Evolutionary conservation across 1,140 invertebrate genomes (phyloP).

Genomic region (Hydropsyche tenuis): DNA sequence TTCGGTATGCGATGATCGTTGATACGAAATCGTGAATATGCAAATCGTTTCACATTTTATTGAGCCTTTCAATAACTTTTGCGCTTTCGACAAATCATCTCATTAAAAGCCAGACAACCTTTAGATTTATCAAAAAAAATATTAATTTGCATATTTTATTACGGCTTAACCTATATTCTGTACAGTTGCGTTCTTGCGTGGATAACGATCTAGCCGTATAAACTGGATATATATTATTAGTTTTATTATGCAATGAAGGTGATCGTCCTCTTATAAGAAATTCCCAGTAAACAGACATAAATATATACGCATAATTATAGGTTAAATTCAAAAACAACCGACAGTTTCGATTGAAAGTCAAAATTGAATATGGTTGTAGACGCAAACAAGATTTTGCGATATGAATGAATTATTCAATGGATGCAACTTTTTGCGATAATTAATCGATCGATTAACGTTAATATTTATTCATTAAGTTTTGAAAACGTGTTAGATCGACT

Average conservation of each 20-base stretch:
- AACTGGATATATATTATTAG: constrained; percentile 33
- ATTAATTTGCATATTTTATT: background rate
- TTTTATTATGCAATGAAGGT: constrained; percentile 23
- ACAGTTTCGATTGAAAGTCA: no score
- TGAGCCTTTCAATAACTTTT: background rate
- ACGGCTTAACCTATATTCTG: background rate
- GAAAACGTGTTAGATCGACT: no score
- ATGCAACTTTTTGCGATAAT: no score
- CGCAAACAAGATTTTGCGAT: no score
- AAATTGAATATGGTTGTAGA: no score
- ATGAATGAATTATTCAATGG: no score
- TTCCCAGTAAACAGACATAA: background rate
- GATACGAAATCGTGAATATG: background rate
- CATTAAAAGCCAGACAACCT: background rate
- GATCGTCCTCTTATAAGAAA: constrained; percentile 3
- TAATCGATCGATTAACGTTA: no score
- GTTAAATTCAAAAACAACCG: no score
- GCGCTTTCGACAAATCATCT: background rate
- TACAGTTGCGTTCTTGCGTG: background rate
- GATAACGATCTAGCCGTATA: constrained; percentile 13
- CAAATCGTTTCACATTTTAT: background rate
- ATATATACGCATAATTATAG: background rate
- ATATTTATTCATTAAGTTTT: no score
- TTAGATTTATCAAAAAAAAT: background rate
- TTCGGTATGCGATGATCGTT: no score